These are phyloP conservation scores for Athalia cordata DNA, from an alignment of 2,888 invertebrate species.

Conservation along the genomic window DNA sequence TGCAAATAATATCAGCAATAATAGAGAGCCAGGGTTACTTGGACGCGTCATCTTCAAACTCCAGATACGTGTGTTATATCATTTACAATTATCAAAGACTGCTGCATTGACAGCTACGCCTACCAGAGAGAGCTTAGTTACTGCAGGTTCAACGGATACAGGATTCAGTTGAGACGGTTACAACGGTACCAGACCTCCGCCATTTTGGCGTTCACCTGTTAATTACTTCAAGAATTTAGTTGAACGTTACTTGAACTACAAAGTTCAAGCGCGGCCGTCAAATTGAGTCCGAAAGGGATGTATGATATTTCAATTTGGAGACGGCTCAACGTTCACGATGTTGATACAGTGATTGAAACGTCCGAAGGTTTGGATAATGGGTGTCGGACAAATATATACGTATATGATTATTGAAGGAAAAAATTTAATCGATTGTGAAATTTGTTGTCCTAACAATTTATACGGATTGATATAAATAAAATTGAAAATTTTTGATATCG, in stretches of 20 bases:
- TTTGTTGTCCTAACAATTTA: constrained; percentile 4
- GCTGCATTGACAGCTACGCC: constrained; percentile 19
- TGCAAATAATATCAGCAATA: constrained; percentile 18
- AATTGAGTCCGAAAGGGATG: too few relatives aligned
- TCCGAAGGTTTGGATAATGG: background rate
- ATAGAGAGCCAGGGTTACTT: background rate
- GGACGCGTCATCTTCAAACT: constrained; percentile 13
- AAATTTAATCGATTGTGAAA: background rate
- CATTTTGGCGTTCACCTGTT: constrained; percentile 36
- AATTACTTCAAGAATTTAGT: constrained; percentile 32
- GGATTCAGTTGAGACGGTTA: constrained; percentile 6
- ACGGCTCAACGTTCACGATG: too few relatives aligned
- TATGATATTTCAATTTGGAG: too few relatives aligned
- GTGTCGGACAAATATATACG: too few relatives aligned
- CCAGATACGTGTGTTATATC: background rate
- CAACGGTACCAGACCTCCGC: constrained; percentile 30
- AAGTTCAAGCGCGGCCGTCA: background rate
- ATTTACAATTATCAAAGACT: background rate
- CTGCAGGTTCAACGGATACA: constrained; percentile 12
- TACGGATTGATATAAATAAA: constrained; percentile 1
- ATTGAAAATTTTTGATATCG: constrained; percentile 1
- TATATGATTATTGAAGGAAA: background rate
- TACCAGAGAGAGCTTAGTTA: constrained; percentile 34
- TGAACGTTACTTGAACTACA: background rate
- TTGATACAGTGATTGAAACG: too few relatives aligned